Evolutionary conservation across 2,113 vertebrate species (phyloP), one percentile per base, ranked within the genome.

Genomic region (Xiphias gladius): DNA sequence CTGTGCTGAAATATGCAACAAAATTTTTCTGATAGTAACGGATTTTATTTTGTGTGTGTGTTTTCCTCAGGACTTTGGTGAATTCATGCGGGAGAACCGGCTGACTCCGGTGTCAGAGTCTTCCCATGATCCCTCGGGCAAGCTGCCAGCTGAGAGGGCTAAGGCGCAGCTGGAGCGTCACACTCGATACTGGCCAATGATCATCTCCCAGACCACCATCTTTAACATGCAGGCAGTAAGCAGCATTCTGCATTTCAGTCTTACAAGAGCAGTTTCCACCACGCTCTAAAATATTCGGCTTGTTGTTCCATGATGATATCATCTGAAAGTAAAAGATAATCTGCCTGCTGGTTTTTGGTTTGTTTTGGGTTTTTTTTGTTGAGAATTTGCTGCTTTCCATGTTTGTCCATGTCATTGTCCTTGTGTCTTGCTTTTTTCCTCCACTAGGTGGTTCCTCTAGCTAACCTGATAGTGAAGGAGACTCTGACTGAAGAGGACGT

Each of bases 141-240:
- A 97, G 93, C 89, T 96, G 41, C 98, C 98, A 12, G 88, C 95
- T 65, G 97, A 99, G 87, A 94, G 97, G 86, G 97, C 98, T 61
- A 99, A 97, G 95, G 95, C 95, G 75, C 98, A 99, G 90, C 96
- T 99, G 89, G 98, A 99, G 88, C 97, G 97, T 63, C 94, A 99
- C 86, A 99, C 98, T 58, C 97, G 98, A 39, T 99, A 99, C 91
- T 99, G 98, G 98, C 98, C 98, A 16, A 99, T 99, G 98, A 99
- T 99, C 88, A 99, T 99, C 91, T 99, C 98, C 83, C 98, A 99
- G 92, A 99, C 98, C 54, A 99, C 98, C 77, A 99, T 99, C 82
- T 99, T 99, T 93, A 99, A 99, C 93, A 99, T 99, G 98, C 98
- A 99, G 94, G 98, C 98, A 39, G 98, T 99, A 93, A 96, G 97